These are phyloP conservation scores for Cichlasoma orientale DNA, from an alignment of 2,797 vertebrate species.

Conservation along the genomic window DNA sequence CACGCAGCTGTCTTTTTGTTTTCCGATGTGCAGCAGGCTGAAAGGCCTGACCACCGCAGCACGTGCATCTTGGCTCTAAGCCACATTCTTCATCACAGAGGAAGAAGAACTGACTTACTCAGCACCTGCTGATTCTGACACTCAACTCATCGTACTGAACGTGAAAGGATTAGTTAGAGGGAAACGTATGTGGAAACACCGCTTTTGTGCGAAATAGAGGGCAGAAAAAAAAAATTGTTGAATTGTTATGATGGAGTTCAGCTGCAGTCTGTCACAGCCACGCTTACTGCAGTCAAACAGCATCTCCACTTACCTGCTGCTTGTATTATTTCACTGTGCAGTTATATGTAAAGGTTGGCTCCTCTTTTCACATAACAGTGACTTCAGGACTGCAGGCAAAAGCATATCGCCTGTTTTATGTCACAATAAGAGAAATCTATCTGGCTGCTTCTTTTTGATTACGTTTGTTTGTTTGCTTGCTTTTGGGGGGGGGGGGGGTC, in stretches of 20 bases:
- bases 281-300: not conserved
- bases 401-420: not conserved
- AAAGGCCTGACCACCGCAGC: slow-evolving; percentile 17
- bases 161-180: not conserved
- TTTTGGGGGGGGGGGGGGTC: too few species aligned
- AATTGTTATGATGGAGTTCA: not conserved
- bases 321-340: not conserved
- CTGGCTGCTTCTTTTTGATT: not conserved
- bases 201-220: not conserved
- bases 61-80: slow-evolving; percentile 32
- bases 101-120: slow-evolving; percentile 19
- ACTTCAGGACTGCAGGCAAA: not conserved
- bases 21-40: slow-evolving; percentile 9
- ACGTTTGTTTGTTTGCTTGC: not conserved
- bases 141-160: not conserved
- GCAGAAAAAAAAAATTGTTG: not conserved
- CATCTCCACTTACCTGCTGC: not conserved
- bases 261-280: not conserved
- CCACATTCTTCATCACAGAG: slow-evolving; percentile 28
- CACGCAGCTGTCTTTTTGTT: slow-evolving; percentile 52
- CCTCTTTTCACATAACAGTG: not conserved
- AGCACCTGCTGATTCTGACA: not conserved
- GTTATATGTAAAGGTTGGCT: not conserved
- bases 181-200: not conserved
- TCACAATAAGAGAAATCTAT: not conserved